Base-by-base conservation (phyloP, 2,113 vertebrate species). In the Trogon surrucura region DNA sequence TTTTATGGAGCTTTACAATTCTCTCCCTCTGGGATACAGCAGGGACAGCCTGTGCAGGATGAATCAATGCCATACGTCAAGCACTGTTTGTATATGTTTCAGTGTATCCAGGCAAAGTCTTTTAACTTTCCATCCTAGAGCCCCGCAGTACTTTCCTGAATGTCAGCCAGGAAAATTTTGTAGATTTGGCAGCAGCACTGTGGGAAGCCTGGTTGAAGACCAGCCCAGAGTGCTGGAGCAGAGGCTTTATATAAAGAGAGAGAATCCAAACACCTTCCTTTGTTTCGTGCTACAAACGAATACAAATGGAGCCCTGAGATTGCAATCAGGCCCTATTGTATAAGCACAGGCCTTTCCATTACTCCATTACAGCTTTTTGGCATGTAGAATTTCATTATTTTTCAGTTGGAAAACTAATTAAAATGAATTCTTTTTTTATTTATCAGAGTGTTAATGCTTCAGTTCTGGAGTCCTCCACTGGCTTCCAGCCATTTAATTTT, bases 131-230 rank as follows among this genome's bases (percentile, higher is more conserved):
- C 99, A 98, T 98, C 98, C 98, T 98, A 97, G 96, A 88, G 98
- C 98, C 96, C 74, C 99, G 98, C 98, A 98, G 98, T 98, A 98
- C 98, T 99, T 99, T 99, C 99, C 99, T 99, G 99, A 99, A 99
- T 89, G 81, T 72, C 94, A 96, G 99, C 99, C 99, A 99, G 99
- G 99, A 99, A 99, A 98, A 99, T 95, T 98, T 98, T 97, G 98
- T 98, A 97, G 98, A 97, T 98, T 98, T 98, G 98, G 98, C 98
- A 98, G 98, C 94, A 96, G 96, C 97, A 98, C 98, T 98, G 98
- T 99, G 99, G 99, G 99, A 99, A 99, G 98, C 96, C 98, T 98
- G 96, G 97, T 97, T 98, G 91, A 98, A 96, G 97, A 97, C 94
- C 96, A 97, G 97, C 97, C 97, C 97, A 88, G 96, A 96, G 98